These are phyloP conservation scores for Siderastrea siderea DNA, from an alignment of 92 coral and sea anemone species.

Conservation along the genomic window DNA sequence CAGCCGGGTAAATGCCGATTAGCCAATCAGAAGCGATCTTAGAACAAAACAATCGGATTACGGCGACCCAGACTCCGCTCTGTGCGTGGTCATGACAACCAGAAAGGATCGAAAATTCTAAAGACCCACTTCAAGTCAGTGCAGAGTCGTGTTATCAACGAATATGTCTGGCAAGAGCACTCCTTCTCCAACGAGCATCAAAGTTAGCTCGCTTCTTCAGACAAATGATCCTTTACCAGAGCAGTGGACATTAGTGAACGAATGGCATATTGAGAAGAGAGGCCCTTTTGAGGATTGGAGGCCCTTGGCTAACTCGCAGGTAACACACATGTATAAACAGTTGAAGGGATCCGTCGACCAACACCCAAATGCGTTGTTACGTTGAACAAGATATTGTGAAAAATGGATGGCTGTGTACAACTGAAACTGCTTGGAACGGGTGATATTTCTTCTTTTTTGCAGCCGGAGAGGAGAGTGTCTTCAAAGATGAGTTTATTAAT, in stretches of 20 bases:
- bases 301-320: conserved; percentile 81
- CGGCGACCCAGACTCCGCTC: conserved; percentile 1
- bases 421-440: neutral
- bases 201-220: conserved; percentile 45
- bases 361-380: conserved; percentile 77
- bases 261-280: conserved; percentile 89
- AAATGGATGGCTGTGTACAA: neutral
- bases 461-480: neutral
- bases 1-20: neutral
- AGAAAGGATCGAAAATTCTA: neutral
- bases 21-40: conserved; percentile 31
- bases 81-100: conserved; percentile 38
- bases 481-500: neutral
- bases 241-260: conserved; percentile 93
- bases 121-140: neutral
- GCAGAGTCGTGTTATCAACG: neutral
- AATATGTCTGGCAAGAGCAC: conserved; percentile 56
- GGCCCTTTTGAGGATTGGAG: conserved; percentile 87
- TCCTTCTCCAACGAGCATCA: conserved; percentile 50
- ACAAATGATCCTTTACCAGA: conserved; percentile 77
- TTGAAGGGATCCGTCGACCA: conserved; percentile 74
- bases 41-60: neutral
- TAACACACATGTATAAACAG: conserved; percentile 74
- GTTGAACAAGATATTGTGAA: conserved; percentile 18
- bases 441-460: neutral